Evolutionary conservation across 2,797 vertebrate genomes (phyloP).

Genomic region (Amphiprion clarkii): DNA sequence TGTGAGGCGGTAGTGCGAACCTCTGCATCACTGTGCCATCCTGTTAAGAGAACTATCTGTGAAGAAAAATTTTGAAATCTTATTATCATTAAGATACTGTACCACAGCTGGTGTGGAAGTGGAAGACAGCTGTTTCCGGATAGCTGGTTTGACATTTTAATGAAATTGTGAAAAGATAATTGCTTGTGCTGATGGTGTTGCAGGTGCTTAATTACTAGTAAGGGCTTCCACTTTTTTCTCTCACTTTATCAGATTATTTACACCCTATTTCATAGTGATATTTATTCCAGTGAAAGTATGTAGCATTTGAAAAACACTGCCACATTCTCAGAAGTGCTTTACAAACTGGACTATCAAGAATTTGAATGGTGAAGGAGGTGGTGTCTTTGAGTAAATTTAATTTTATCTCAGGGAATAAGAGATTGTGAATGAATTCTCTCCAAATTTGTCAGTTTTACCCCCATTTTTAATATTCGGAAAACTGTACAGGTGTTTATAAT

Average conservation of each 20-base stretch:
- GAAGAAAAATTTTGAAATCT: background rate
- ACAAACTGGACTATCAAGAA: slow-evolving; percentile 11
- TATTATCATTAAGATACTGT: background rate
- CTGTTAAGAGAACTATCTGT: too few relatives aligned
- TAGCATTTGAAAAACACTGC: slow-evolving; percentile 24
- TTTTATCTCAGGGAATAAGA: slow-evolving; percentile 16
- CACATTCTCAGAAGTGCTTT: slow-evolving; percentile 11
- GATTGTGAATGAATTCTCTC: slow-evolving; percentile 11
- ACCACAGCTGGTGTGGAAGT: slow-evolving; percentile 16
- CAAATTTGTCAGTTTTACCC: slow-evolving; percentile 3
- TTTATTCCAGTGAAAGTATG: slow-evolving; percentile 34
- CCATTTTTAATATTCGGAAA: slow-evolving; percentile 19
- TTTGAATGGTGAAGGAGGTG: slow-evolving; percentile 23
- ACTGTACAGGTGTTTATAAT: background rate
- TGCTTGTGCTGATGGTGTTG: slow-evolving; percentile 30
- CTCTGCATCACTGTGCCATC: too few relatives aligned
- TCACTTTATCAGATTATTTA: slow-evolving; percentile 39
- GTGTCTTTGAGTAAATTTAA: slow-evolving; percentile 22
- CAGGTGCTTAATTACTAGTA: slow-evolving; percentile 30
- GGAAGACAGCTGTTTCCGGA: slow-evolving; percentile 39
- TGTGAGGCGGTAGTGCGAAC: too few relatives aligned
- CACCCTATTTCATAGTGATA: slow-evolving; percentile 21
- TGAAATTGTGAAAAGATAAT: slow-evolving; percentile 51
- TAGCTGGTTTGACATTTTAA: slow-evolving; percentile 44
- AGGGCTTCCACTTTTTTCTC: slow-evolving; percentile 31